Percentiles rank a stretch among this genome's conserved stretches.
Evolutionary conservation across 2,797 vertebrate species (phyloP).

Genomic region (Bovichtus diacanthus): DNA sequence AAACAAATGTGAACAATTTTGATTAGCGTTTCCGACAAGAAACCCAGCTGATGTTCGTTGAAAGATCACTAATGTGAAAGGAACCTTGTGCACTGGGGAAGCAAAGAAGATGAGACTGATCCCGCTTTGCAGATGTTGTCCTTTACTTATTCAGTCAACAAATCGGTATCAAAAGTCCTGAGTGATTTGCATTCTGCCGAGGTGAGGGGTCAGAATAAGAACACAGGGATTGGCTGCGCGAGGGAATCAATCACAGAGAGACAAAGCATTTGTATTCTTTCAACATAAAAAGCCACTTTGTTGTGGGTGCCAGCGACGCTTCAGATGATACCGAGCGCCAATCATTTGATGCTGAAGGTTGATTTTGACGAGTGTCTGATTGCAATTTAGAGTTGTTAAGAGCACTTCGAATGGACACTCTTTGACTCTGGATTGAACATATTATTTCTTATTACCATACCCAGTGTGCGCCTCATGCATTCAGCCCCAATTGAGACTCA

Average conservation of each 20-base stretch:
- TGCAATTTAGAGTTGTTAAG: slow-evolving; percentile 54
- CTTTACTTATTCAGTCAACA: slow-evolving; percentile 63
- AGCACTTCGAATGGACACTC: slow-evolving; percentile 49
- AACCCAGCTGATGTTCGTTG: slow-evolving; percentile 33
- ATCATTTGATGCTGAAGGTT: slow-evolving; percentile 46
- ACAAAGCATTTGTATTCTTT: slow-evolving; percentile 56
- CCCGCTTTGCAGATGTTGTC: slow-evolving; percentile 46
- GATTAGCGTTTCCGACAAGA: slow-evolving; percentile 47
- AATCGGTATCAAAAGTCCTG: slow-evolving; percentile 52
- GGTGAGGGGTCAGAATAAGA: slow-evolving; percentile 46
- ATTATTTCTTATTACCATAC: slow-evolving; percentile 44
- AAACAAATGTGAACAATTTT: slow-evolving; percentile 46
- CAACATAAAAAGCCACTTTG: slow-evolving; percentile 62
- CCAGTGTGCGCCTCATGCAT: background rate
- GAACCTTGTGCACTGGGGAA: slow-evolving; percentile 18
- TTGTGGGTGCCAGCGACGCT: slow-evolving; percentile 23
- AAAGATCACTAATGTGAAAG: slow-evolving; percentile 36
- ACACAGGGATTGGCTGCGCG: slow-evolving; percentile 44
- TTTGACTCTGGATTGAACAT: slow-evolving; percentile 38
- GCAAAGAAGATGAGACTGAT: slow-evolving; percentile 46
- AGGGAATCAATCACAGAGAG: slow-evolving; percentile 38
- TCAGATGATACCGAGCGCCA: slow-evolving; percentile 3
- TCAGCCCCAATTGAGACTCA: slow-evolving; percentile 23
- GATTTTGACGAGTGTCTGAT: slow-evolving; percentile 50
- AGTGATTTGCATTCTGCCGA: slow-evolving; percentile 50